Base-by-base conservation (phyloP, 1,140 invertebrate genomes). In the Eriosoma lanigerum region DNA sequence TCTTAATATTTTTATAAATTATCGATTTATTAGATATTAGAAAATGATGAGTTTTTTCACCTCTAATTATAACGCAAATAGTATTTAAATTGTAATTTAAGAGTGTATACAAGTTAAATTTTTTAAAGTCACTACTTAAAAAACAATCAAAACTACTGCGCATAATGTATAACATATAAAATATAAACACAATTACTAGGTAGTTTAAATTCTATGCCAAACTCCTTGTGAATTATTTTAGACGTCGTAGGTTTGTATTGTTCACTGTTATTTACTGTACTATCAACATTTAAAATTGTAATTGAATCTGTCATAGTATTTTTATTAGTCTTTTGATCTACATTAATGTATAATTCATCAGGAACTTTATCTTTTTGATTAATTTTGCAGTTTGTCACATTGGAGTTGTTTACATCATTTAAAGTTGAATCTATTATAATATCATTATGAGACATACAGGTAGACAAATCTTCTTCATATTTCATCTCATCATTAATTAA, bases 121-220 rank as follows among this genome's bases (percentile, higher is more conserved):
- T n/a, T n/a, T n/a, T n/a, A n/a, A n/a, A n/a, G n/a, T n/a, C n/a
- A n/a, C n/a, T n/a, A n/a, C n/a, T n/a, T n/a, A n/a, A n/a, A n/a
- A n/a, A n/a, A n/a, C n/a, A n/a, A n/a, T n/a, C n/a, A n/a, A n/a
- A n/a, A n/a, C n/a, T n/a, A n/a, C n/a, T n/a, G n/a, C n/a, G n/a
- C n/a, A n/a, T n/a, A n/a, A n/a, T n/a, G n/a, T n/a, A n/a, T n/a
- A n/a, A n/a, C n/a, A n/a, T n/a, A n/a, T n/a, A 70, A 4, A 72
- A 72, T 12, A 19, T 19, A 66, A 66, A 52, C n/a, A 70, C 17
- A 4, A 52, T 50, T 72, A 72, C 68, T 72, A 52, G 68, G 68
- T n/a, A 72, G 1, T 17, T 72, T 72, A n/a, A 72, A 32, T 29
- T 52, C n/a, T 15, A 21, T 52, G 3, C 19, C 12, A 19, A 19